These are phyloP conservation scores for Ophthalmotilapia sp. DNA, from an alignment of 2,113 vertebrate genomes.

Conservation along the genomic window DNA sequence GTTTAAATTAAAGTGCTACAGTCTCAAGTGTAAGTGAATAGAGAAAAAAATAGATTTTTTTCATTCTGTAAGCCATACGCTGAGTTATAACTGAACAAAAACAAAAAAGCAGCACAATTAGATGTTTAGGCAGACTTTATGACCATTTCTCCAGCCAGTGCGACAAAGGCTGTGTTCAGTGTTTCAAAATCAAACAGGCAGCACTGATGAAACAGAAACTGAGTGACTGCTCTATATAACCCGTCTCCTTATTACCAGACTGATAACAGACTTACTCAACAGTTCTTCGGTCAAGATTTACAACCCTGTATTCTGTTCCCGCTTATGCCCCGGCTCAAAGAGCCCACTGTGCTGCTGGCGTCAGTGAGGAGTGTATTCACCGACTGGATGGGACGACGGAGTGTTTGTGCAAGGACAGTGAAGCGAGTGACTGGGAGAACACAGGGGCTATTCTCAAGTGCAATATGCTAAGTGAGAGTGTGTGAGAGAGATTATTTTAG, in stretches of 20 bases:
- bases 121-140: background rate
- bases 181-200: background rate
- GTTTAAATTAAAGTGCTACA: background rate
- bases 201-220: background rate
- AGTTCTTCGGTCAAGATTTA: conserved; percentile 31
- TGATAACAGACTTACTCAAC: conserved; percentile 51
- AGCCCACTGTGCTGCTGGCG: conserved; percentile 44
- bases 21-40: background rate
- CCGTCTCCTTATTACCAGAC: conserved; percentile 6
- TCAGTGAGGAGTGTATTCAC: conserved; percentile 20
- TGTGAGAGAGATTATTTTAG: conserved; percentile 40
- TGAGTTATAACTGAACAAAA: background rate
- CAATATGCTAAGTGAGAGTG: conserved; percentile 49
- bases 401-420: conserved; percentile 38
- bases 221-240: conserved; percentile 6
- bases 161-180: background rate
- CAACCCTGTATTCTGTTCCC: conserved; percentile 19
- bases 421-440: conserved; percentile 25
- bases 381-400: conserved; percentile 3
- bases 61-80: background rate
- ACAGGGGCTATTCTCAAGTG: conserved; percentile 33
- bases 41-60: background rate
- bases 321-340: conserved; percentile 33
- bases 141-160: background rate
- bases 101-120: background rate